Evolutionary conservation across 2,888 invertebrate genomes (phyloP).

Genomic region (Epistrophella euchroma): DNA sequence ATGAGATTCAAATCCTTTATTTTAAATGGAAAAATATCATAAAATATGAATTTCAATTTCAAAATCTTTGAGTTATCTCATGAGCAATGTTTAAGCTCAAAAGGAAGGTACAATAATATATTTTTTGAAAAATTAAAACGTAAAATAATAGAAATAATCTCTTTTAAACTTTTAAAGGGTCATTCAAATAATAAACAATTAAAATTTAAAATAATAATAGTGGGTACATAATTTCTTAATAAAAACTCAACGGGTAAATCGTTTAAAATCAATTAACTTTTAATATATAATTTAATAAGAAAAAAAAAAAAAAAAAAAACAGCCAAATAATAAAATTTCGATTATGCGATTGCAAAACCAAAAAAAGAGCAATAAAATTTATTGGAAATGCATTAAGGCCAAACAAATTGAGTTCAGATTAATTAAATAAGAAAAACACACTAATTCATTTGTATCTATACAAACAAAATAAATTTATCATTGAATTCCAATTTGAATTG

Average conservation of each 20-base stretch:
- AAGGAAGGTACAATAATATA: neutral
- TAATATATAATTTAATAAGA: constrained; percentile 1
- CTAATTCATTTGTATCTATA: neutral
- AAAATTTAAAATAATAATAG: neutral
- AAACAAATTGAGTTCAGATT: constrained; percentile 26
- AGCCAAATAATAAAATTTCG: neutral
- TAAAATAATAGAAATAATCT: too few relatives aligned
- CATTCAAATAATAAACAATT: neutral
- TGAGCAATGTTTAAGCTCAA: neutral
- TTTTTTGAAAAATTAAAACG: too few relatives aligned
- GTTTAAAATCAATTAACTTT: neutral
- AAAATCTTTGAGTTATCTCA: neutral
- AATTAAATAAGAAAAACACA: constrained; percentile 20
- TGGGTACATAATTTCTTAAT: neutral
- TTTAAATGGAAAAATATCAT: neutral
- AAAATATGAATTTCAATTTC: neutral
- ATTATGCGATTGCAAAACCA: neutral
- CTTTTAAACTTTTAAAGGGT: neutral
- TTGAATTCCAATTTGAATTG: constrained; percentile 24
- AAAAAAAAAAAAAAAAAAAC: neutral
- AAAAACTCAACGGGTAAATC: neutral
- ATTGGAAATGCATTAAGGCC: constrained; percentile 24
- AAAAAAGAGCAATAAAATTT: constrained; percentile 1
- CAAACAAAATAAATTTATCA: constrained; percentile 32
- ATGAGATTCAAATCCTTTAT: constrained; percentile 3